phyloP scores from a whole-genome alignment of 1,140 invertebrate genomes.

The Plutomurus gul region DNA sequence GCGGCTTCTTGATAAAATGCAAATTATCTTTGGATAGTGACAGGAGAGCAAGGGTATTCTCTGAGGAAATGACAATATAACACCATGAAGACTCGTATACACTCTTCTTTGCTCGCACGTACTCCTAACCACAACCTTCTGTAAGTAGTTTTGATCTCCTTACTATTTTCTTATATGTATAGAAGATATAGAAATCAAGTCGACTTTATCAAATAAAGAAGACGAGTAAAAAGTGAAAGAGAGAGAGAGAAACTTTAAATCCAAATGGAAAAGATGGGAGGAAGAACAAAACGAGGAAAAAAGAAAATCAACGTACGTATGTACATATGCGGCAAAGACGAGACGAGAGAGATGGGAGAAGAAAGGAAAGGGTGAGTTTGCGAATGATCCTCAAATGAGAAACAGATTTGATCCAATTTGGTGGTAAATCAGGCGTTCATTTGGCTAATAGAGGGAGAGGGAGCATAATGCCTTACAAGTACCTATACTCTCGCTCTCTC shows the following conservation, averaged over 20 bases:
- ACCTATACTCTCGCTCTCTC: too few species aligned
- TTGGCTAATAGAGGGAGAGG: constrained; percentile 30
- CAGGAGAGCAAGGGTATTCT: too few species aligned
- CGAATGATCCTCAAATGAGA: constrained; percentile 31
- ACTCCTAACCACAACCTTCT: too few species aligned
- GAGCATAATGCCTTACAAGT: background rate
- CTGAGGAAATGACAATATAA: too few species aligned
- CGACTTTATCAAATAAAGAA: background rate
- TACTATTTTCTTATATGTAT: too few species aligned
- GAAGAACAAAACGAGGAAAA: background rate
- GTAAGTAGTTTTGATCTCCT: too few species aligned
- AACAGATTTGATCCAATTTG: constrained; percentile 40
- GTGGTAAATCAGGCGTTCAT: constrained; percentile 42
- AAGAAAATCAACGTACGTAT: background rate
- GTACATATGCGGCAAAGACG: background rate
- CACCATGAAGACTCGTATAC: too few species aligned
- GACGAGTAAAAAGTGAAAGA: too few species aligned
- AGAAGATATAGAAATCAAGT: constrained; percentile 7
- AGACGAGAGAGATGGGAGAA: background rate
- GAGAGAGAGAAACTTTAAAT: background rate
- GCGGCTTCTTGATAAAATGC: background rate
- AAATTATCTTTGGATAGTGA: too few species aligned
- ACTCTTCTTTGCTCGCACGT: too few species aligned
- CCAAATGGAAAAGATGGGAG: background rate
- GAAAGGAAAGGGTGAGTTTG: constrained; percentile 26